Evolutionary conservation across 2,797 vertebrate species (phyloP), one percentile per base, ranked within the genome.

Genomic region (Benthosema pterotum): DNA sequence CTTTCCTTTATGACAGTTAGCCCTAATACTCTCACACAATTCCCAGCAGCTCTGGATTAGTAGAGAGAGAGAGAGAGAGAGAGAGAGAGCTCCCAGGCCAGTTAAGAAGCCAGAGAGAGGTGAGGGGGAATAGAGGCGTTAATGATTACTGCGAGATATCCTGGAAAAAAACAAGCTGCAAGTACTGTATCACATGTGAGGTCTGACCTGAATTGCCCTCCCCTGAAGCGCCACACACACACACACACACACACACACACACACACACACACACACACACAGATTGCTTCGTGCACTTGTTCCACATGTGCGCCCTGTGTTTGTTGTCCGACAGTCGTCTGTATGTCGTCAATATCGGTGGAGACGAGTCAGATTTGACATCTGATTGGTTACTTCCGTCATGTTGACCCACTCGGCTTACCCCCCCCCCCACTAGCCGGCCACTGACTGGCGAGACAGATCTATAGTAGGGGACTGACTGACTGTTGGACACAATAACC

Each of bases 141-240:
- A 74, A 78, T 76, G 60, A 78, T 83, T 72, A 53, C 57, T 67
- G 45, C 57, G 52, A 61, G 57, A 65, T 43, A 48, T 17, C 17
- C 50, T 48, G 65, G 55, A 69, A 64, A 52, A 25, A 25, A 69
- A 64, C 49, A 25, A 25, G 46, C 48, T 49, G 38, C 47, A 18
- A 65, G 60, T 47, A n/a, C n/a, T n/a, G n/a, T n/a, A 14, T 1
- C 60, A 67, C 56, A 58, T 42, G 58, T 62, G 59, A 71, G 59
- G 42, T 61, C 68, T 63, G 69, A 63, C 80, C 71, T 62, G 45
- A 55, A 57, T 50, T 28, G 18, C 68, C 72, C 79, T 77, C 61
- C 70, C 61, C 60, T 74, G 63, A 57, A 73, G 74, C 82, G 79
- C 82, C 77, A 73, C 82, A 85, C 79, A 60, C 60, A 45, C 42